These are phyloP conservation scores for Drosophila pandora DNA, from an alignment of 1,140 invertebrate genomes.

Conservation along the genomic window DNA sequence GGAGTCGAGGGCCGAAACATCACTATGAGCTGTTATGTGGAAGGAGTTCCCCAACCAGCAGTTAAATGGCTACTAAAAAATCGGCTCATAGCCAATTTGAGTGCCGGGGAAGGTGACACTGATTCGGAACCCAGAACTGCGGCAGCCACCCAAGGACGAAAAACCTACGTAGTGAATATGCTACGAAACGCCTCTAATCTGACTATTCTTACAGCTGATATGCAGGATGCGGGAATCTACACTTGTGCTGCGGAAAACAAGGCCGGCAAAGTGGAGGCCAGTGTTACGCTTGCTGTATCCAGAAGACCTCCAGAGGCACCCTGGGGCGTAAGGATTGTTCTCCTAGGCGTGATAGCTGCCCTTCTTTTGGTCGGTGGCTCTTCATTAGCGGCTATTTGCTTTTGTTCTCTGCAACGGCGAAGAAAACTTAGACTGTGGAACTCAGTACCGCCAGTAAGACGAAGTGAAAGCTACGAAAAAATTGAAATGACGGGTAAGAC, in stretches of 20 bases:
- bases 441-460: conserved; percentile 73
- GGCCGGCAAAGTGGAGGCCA: conserved; percentile 89
- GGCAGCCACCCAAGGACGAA: conserved; percentile 83
- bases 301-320: conserved; percentile 84
- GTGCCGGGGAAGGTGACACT: conserved; percentile 55
- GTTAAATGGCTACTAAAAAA: conserved; percentile 85
- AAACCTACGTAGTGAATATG: conserved; percentile 85
- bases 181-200: conserved; percentile 86
- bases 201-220: conserved; percentile 88
- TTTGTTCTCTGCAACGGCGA: conserved; percentile 85
- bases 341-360: conserved; percentile 86
- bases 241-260: conserved; percentile 91
- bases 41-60: conserved; percentile 88
- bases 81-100: conserved; percentile 78
- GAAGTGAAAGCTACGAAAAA: conserved; percentile 89
- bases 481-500: conserved; percentile 87
- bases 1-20: conserved; percentile 89
- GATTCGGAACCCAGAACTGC: conserved; percentile 61
- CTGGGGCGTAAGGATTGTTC: conserved; percentile 85
- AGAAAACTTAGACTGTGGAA: conserved; percentile 81
- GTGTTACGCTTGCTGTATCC: conserved; percentile 88
- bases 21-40: conserved; percentile 89
- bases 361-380: conserved; percentile 85
- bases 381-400: conserved; percentile 86
- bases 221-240: conserved; percentile 89